These are phyloP conservation scores for Corythaeola cristata DNA, from an alignment of 2,113 vertebrate genomes.

Conservation along the genomic window DNA sequence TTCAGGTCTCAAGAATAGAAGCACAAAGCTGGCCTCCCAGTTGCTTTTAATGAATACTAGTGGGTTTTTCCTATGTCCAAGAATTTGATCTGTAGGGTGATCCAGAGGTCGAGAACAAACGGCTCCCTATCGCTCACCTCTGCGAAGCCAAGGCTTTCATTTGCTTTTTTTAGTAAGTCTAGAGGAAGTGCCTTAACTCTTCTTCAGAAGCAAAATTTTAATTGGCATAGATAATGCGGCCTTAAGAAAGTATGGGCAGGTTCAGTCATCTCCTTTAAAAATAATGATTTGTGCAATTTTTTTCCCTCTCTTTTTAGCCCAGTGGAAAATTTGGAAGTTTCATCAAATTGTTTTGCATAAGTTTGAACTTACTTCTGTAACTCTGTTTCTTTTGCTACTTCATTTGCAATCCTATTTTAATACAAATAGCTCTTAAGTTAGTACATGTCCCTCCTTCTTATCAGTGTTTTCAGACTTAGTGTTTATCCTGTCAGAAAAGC, in stretches of 20 bases:
- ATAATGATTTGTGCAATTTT: background rate
- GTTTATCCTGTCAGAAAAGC: conserved; percentile 73
- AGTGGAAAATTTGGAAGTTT: background rate
- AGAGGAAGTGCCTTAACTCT: conserved; percentile 68
- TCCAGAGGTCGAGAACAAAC: conserved; percentile 74
- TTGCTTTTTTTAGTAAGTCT: conserved; percentile 75
- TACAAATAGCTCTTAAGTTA: conserved; percentile 25
- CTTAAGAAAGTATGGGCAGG: background rate
- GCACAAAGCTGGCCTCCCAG: conserved; percentile 58
- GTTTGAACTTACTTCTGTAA: conserved; percentile 15
- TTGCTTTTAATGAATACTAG: conserved; percentile 74
- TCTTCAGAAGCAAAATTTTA: conserved; percentile 65
- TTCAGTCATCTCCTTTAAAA: conserved; percentile 19
- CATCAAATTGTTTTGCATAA: background rate
- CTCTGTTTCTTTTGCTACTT: background rate
- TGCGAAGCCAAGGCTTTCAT: conserved; percentile 66
- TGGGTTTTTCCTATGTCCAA: conserved; percentile 61
- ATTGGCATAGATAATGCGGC: conserved; percentile 22
- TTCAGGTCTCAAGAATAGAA: conserved; percentile 26
- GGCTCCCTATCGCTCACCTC: conserved; percentile 49
- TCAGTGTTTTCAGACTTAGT: conserved; percentile 42
- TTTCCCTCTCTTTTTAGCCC: background rate
- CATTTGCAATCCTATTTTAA: conserved; percentile 42
- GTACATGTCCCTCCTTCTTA: conserved; percentile 16
- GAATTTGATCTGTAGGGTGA: conserved; percentile 73